Percentiles rank a stretch among this genome's conserved stretches.
Conservation (phyloP, 2,888 invertebrate species). For the Taphrorychus bicolor region DNA sequence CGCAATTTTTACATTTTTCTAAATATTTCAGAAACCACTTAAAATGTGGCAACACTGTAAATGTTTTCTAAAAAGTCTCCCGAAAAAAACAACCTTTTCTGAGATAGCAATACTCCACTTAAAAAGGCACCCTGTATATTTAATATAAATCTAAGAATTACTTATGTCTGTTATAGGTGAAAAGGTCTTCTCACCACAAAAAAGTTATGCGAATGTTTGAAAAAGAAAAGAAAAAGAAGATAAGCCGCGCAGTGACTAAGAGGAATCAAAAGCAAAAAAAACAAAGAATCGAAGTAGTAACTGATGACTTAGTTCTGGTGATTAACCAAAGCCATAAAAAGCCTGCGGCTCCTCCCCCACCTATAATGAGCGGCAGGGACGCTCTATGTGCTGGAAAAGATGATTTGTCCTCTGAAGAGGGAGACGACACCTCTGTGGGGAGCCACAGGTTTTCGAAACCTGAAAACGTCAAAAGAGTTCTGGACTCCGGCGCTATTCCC, state of each 20-base stretch:
- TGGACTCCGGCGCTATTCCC: constrained; percentile 91
- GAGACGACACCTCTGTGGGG: constrained; percentile 56
- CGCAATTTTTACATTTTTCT: too few species aligned
- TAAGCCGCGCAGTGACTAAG: constrained; percentile 57
- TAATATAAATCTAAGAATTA: too few species aligned
- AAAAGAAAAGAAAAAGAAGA: constrained; percentile 74
- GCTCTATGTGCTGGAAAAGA: constrained; percentile 79
- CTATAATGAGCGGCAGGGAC: constrained; percentile 79
- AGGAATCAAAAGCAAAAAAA: constrained; percentile 56
- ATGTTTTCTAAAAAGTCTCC: too few species aligned
- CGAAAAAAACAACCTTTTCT: too few species aligned
- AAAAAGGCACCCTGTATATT: too few species aligned
- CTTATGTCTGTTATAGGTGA: constrained; percentile 94
- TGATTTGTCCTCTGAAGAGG: constrained; percentile 69
- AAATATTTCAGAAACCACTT: too few species aligned
- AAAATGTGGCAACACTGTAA: too few species aligned
- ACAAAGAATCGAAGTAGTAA: constrained; percentile 72
- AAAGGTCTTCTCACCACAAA: constrained; percentile 94
- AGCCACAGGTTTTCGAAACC: constrained; percentile 67
- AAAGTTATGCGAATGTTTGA: constrained; percentile 84
- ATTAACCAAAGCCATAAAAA: constrained; percentile 57
- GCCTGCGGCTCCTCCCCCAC: constrained; percentile 53
- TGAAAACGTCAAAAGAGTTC: constrained; percentile 79
- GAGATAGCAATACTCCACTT: too few species aligned
- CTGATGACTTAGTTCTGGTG: constrained; percentile 72